phyloP scores from a whole-genome alignment of 2,113 vertebrate species.

The Isurus oxyrinchus region DNA sequence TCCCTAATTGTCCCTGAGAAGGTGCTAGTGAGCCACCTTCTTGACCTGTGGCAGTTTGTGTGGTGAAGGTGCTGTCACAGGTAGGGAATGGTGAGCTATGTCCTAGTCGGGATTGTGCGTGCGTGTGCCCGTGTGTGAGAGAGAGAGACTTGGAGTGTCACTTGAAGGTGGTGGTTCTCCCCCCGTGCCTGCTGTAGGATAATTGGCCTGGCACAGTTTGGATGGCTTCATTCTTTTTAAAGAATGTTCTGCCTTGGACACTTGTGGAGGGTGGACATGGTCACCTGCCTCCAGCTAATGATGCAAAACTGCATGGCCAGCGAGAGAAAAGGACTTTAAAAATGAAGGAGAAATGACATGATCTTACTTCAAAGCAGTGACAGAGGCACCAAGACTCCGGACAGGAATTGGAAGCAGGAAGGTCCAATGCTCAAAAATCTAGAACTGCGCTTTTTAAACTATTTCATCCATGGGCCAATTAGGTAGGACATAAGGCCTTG shows the following conservation, averaged over 20 bases:
- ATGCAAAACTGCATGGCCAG: neutral
- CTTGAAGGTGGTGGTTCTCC: neutral
- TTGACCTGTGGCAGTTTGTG: too few relatives aligned
- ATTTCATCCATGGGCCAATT: too few relatives aligned
- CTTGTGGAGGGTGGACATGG: too few relatives aligned
- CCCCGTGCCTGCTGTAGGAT: neutral
- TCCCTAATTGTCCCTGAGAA: too few relatives aligned
- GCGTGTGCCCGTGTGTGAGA: too few relatives aligned
- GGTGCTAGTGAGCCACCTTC: too few relatives aligned
- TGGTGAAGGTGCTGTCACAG: too few relatives aligned
- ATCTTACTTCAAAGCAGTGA: neutral
- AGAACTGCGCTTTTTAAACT: too few relatives aligned
- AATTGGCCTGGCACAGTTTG: neutral
- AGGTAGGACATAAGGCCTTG: too few relatives aligned
- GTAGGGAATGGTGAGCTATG: too few relatives aligned
- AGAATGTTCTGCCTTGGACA: neutral
- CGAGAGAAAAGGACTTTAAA: neutral
- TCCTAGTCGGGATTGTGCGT: neutral
- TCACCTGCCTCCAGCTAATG: neutral
- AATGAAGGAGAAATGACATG: neutral
- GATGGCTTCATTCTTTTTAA: neutral
- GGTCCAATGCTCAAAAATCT: neutral
- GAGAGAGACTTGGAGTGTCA: neutral
- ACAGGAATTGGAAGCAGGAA: neutral
- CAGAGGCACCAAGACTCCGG: neutral